These are phyloP conservation scores for Leptinotarsa tumamoca DNA, from an alignment of 2,888 invertebrate genomes.

Conservation along the genomic window DNA sequence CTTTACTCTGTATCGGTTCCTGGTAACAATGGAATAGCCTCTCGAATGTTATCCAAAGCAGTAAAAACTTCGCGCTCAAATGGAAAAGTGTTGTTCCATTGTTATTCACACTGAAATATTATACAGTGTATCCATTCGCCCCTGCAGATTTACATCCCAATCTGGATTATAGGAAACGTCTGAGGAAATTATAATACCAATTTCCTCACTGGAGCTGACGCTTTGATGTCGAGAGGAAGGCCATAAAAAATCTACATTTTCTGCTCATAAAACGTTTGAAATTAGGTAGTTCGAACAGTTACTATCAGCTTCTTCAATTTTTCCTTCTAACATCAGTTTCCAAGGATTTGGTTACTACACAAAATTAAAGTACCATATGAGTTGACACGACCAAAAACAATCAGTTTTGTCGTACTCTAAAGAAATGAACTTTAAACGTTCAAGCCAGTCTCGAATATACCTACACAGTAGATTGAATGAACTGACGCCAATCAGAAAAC, in stretches of 20 bases:
- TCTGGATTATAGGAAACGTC: slow-evolving; percentile 9
- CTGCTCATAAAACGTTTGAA: too few species aligned
- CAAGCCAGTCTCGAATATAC: too few species aligned
- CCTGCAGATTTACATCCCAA: slow-evolving; percentile 15
- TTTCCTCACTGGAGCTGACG: slow-evolving; percentile 5
- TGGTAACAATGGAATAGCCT: slow-evolving; percentile 1
- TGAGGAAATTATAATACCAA: slow-evolving; percentile 8
- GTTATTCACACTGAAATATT: slow-evolving; percentile 18
- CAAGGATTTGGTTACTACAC: too few species aligned
- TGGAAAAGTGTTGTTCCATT: slow-evolving; percentile 21
- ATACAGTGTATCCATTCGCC: slow-evolving; percentile 13
- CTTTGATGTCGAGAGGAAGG: not conserved
- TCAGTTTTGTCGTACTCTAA: too few species aligned
- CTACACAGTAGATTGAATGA: too few species aligned
- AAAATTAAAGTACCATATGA: too few species aligned
- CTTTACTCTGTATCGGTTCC: not conserved
- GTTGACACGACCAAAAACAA: too few species aligned
- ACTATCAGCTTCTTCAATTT: too few species aligned
- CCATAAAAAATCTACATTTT: not conserved
- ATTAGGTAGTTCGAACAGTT: too few species aligned
- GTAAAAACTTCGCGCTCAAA: slow-evolving; percentile 14
- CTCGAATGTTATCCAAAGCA: slow-evolving; percentile 2
- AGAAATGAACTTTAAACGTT: too few species aligned
- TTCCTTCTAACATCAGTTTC: too few species aligned
- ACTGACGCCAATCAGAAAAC: too few species aligned